These are phyloP conservation scores for Lepidotrigona ventralis DNA, from an alignment of 1,140 invertebrate genomes.

Conservation along the genomic window DNA sequence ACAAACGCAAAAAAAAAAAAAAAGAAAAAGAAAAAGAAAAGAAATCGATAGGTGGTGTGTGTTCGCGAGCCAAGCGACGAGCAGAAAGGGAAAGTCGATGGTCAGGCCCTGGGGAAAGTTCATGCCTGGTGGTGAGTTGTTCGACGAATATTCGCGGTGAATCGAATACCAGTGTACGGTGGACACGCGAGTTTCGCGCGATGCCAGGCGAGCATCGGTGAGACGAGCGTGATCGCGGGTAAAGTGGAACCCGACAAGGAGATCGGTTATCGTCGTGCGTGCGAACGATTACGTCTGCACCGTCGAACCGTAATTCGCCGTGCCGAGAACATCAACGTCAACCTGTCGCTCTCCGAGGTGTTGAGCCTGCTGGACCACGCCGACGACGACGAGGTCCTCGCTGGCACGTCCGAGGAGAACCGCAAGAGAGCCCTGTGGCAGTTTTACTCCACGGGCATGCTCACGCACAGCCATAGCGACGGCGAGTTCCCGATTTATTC, in stretches of 20 bases:
- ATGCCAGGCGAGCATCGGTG: neutral
- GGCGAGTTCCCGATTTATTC: constrained; percentile 89
- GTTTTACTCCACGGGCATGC: constrained; percentile 81
- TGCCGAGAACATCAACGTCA: constrained; percentile 46
- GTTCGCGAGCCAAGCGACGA: neutral
- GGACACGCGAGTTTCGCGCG: neutral
- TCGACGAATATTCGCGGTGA: constrained; percentile 9
- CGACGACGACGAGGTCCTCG: constrained; percentile 70
- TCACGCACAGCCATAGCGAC: constrained; percentile 89
- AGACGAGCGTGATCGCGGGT: neutral
- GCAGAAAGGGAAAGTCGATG: neutral
- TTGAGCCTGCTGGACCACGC: constrained; percentile 68
- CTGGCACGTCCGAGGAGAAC: constrained; percentile 66
- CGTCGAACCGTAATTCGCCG: neutral
- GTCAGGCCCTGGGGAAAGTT: neutral
- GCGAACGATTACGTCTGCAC: neutral
- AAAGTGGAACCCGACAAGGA: neutral
- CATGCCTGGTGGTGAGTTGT: constrained; percentile 7
- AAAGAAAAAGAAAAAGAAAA: neutral
- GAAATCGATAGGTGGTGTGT: neutral
- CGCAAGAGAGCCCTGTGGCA: constrained; percentile 73
- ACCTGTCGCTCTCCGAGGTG: constrained; percentile 70
- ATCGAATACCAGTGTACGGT: constrained; percentile 18
- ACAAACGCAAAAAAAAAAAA: neutral
- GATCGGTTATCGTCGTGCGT: neutral